Evolutionary conservation across 2,888 invertebrate genomes (phyloP).

Genomic region (Blastobasis lacticolella): DNA sequence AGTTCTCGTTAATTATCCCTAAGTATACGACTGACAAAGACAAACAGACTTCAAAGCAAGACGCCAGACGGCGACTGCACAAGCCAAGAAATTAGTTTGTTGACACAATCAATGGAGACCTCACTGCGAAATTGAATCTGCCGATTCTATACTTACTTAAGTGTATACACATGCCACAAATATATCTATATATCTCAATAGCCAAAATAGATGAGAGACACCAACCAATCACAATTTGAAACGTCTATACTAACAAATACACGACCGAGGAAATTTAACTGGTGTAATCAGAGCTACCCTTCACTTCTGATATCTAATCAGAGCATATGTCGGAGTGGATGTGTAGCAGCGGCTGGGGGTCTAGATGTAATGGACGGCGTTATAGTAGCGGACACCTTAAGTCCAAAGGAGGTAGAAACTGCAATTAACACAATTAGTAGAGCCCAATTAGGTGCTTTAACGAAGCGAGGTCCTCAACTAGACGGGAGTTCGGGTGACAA

Average conservation of each 20-base stretch:
- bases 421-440: slow-evolving; percentile 64
- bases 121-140: background rate
- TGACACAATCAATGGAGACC: slow-evolving; percentile 47
- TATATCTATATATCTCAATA: background rate
- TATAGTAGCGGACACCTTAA: slow-evolving; percentile 44
- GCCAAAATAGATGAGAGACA: background rate
- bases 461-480: slow-evolving; percentile 58
- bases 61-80: slow-evolving; percentile 38
- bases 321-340: slow-evolving; percentile 14
- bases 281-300: slow-evolving; percentile 16
- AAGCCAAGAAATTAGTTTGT: slow-evolving; percentile 46
- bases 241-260: background rate
- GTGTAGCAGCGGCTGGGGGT: slow-evolving; percentile 14
- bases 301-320: slow-evolving; percentile 14
- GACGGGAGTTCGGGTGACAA: slow-evolving; percentile 54
- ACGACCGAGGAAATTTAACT: slow-evolving; percentile 13
- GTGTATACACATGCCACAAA: slow-evolving; percentile 5
- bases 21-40: slow-evolving; percentile 31
- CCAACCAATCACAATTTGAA: background rate
- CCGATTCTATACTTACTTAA: slow-evolving; percentile 18
- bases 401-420: slow-evolving; percentile 54
- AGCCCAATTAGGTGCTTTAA: slow-evolving; percentile 66
- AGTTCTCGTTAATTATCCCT: slow-evolving; percentile 10
- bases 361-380: slow-evolving; percentile 14
- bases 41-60: slow-evolving; percentile 57